Evolutionary conservation across 2,888 invertebrate genomes (phyloP).

Genomic region (Parascotia fuliginaria): DNA sequence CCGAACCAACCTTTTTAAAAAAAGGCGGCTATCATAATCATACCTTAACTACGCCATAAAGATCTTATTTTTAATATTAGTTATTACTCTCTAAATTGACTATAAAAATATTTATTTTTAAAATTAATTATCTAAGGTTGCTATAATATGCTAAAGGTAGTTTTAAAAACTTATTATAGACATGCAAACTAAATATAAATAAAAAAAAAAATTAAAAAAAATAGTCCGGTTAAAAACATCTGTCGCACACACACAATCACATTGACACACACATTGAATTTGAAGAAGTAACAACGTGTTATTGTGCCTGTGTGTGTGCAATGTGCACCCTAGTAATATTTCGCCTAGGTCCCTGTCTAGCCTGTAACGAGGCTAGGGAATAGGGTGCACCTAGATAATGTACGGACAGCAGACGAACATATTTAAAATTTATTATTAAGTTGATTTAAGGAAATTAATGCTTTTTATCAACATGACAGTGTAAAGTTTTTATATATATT

Average conservation of each 20-base stretch:
- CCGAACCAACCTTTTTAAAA: too few relatives aligned
- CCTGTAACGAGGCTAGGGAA: slow-evolving; percentile 71
- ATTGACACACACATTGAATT: slow-evolving; percentile 11
- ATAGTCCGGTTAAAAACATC: neutral
- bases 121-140: too few relatives aligned
- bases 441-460: too few relatives aligned
- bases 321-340: slow-evolving; percentile 75
- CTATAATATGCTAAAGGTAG: too few relatives aligned
- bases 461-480: too few relatives aligned
- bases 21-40: too few relatives aligned
- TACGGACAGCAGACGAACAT: slow-evolving; percentile 55
- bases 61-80: too few relatives aligned
- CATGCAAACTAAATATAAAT: neutral
- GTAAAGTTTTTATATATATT: too few relatives aligned
- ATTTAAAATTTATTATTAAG: neutral
- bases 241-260: slow-evolving; percentile 7
- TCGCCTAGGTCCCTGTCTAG: slow-evolving; percentile 81
- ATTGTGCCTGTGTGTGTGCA: slow-evolving; percentile 56
- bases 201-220: neutral
- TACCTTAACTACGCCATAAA: too few relatives aligned
- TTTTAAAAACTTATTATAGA: too few relatives aligned
- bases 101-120: too few relatives aligned
- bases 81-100: too few relatives aligned
- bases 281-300: slow-evolving; percentile 17
- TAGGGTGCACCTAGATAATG: slow-evolving; percentile 80